Evolutionary conservation across 2,888 invertebrate genomes (phyloP).

Genomic region (Anodontia alba): DNA sequence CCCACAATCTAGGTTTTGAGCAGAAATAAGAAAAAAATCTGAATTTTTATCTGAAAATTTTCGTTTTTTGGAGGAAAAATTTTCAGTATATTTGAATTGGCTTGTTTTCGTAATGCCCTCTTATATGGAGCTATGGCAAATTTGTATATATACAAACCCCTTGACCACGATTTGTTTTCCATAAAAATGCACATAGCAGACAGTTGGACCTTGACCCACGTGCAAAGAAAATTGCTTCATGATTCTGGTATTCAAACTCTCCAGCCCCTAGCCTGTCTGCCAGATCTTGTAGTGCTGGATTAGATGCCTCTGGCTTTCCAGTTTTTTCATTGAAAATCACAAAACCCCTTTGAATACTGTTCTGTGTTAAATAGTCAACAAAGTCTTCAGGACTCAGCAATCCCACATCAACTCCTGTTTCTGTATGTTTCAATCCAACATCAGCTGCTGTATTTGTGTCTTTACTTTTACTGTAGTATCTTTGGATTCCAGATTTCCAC

Average conservation of each 20-base stretch:
- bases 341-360: slow-evolving; percentile 49
- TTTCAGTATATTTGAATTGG: no score
- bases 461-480: no score
- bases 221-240: slow-evolving; percentile 74
- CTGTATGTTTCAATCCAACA: no score
- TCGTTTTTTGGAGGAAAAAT: no score
- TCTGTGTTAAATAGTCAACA: slow-evolving; percentile 14
- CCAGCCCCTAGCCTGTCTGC: slow-evolving; percentile 30
- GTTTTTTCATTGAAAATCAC: slow-evolving; percentile 30
- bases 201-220: slow-evolving; percentile 65
- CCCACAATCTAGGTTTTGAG: no score
- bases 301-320: slow-evolving; percentile 41
- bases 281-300: slow-evolving; percentile 48
- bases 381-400: slow-evolving; percentile 30
- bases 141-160: slow-evolving; percentile 67
- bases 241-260: slow-evolving; percentile 53
- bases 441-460: no score
- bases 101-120: no score
- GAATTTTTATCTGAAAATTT: no score
- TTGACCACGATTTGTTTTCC: slow-evolving; percentile 74
- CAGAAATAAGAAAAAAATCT: no score
- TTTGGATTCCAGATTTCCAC: no score
- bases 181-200: slow-evolving; percentile 73
- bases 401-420: neutral
- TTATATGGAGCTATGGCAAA: no score